phyloP scores from a whole-genome alignment of 1,140 invertebrate genomes.

The Scaptomyza hsui region DNA sequence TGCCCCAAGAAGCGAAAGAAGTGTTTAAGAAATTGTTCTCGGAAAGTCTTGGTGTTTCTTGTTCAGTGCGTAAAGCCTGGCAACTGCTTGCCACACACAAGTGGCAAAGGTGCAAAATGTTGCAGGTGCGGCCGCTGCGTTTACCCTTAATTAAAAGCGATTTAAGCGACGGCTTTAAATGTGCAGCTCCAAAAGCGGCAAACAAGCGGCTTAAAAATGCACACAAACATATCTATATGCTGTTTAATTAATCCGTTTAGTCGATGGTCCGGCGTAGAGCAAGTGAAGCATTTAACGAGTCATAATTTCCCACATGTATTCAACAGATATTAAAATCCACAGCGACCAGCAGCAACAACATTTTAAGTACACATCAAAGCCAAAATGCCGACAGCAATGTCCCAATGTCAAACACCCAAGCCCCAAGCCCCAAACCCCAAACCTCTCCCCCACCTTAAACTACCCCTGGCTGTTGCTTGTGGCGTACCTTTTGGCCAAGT shows the following conservation, averaged over 20 bases:
- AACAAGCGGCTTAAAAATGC: constrained; percentile 63
- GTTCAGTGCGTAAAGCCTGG: constrained; percentile 19
- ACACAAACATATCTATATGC: not conserved
- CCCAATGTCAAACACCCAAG: not conserved
- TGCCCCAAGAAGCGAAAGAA: constrained; percentile 27
- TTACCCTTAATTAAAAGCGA: constrained; percentile 63
- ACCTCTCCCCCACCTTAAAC: no score
- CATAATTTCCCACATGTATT: constrained; percentile 78
- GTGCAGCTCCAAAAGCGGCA: constrained; percentile 9
- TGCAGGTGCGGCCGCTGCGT: constrained; percentile 16
- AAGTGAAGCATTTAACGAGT: constrained; percentile 52
- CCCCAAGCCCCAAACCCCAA: not conserved
- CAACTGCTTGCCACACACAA: not conserved
- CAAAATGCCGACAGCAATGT: constrained; percentile 8
- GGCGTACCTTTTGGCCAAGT: constrained; percentile 50
- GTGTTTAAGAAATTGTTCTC: constrained; percentile 26
- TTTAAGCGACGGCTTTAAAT: constrained; percentile 29
- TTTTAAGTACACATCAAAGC: constrained; percentile 79
- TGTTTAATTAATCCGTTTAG: constrained; percentile 69
- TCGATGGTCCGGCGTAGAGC: constrained; percentile 44
- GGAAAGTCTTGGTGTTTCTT: not conserved
- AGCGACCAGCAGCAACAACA: constrained; percentile 3
- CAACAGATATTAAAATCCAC: constrained; percentile 1
- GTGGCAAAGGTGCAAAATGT: constrained; percentile 14
- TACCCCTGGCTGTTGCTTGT: not conserved